phyloP scores from a whole-genome alignment of 2,888 invertebrate genomes.

The Tenthredo livida region DNA sequence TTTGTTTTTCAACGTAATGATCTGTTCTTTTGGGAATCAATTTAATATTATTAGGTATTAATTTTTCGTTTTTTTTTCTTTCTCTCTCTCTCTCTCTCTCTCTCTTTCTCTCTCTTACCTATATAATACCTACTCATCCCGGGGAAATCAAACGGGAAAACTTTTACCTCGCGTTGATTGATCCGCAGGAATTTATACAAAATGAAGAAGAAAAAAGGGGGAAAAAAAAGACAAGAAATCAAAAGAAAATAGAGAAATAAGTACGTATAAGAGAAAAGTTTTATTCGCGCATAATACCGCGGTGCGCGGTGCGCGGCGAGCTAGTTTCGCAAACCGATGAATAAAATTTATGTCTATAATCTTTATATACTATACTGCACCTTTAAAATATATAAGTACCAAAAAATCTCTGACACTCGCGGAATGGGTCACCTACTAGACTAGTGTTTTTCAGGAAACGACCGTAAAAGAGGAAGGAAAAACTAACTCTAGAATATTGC shows the following conservation, averaged over 20 bases:
- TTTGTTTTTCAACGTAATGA: conserved; percentile 21
- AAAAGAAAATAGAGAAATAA: background rate
- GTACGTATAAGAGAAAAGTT: background rate
- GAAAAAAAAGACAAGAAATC: background rate
- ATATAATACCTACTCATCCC: too few relatives aligned
- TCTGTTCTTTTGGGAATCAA: conserved; percentile 28
- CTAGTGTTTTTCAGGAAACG: background rate
- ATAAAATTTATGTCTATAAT: conserved; percentile 30
- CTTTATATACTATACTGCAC: background rate
- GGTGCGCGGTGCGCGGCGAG: background rate
- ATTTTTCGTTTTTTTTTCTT: background rate
- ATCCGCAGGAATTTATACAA: too few relatives aligned
- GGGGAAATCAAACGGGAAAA: too few relatives aligned
- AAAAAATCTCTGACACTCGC: background rate
- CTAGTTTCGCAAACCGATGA: conserved; percentile 15
- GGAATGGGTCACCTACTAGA: background rate
- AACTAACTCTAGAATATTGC: background rate
- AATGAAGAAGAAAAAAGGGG: too few relatives aligned
- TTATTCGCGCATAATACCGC: background rate
- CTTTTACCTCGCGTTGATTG: too few relatives aligned
- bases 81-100: too few relatives aligned
- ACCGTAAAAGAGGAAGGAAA: background rate
- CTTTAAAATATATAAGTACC: background rate
- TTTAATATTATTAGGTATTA: background rate
- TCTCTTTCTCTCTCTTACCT: too few relatives aligned